Base-by-base conservation (phyloP, 2,113 vertebrate genomes). In the Chloroceryle aenea region DNA sequence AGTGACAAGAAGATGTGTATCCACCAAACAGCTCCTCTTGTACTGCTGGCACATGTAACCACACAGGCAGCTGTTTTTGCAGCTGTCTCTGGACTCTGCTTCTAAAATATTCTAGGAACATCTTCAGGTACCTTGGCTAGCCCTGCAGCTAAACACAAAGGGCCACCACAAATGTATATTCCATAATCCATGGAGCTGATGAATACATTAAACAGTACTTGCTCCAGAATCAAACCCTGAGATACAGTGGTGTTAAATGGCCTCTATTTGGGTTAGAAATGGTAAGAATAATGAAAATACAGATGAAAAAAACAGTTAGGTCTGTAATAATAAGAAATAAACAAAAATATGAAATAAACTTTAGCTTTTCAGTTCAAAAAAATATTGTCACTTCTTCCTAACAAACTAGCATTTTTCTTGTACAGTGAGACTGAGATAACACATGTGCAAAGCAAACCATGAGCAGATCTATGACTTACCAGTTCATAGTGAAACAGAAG, bases 11-110 rank as follows among this genome's bases (percentile, higher is more conserved):
- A 64, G 21, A 6, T 40, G 5, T 53, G 45, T 42, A 42, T 47
- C 36, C 14, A 12, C 13, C 15, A 59, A 34, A 5, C 4, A 40
- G 5, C 2, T 61, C 15, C 23, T 42, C 12, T 30, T 84, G 25
- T 32, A 30, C 5, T 4, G 16, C 45, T 79, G 7, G 17, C 34
- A 16, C 1, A 1, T 47, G 12, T 12, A 55, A 19, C 23, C 15
- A 55, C 9, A 14, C 0, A 0, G 50, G 27, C 10, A 20, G 18
- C 6, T 11, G 8, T 30, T 11, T 63, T 30, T 73, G 43, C 14
- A 53, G 22, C 11, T 38, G 10, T 3, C 10, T 68, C 69, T n/a
- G 22, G 29, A 3, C 15, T 68, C 38, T 78, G 17, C 7, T 43
- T 34, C 43, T 64, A 34, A 15, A 2, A 23, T 23, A 22, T 45